Conservation (phyloP, 2,888 invertebrate genomes). For the Caenorhabditis doughertyi region DNA sequence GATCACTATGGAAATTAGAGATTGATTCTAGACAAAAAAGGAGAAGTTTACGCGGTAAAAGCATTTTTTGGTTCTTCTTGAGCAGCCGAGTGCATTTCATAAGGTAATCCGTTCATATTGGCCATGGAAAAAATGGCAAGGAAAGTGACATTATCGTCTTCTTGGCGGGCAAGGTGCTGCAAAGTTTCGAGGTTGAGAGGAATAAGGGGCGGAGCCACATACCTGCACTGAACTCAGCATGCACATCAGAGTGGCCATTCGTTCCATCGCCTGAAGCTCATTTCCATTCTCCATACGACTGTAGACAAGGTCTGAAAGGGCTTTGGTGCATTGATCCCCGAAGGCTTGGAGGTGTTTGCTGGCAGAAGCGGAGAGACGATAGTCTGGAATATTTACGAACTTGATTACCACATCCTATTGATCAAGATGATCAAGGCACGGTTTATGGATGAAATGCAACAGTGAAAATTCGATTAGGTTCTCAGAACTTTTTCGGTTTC, state of each 20-base stretch:
- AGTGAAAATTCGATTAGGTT: too few species aligned
- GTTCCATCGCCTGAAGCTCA: slow-evolving; percentile 42
- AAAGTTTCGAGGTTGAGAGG: slow-evolving; percentile 18
- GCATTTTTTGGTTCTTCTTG: neutral
- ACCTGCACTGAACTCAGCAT: slow-evolving; percentile 55
- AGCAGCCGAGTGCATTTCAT: slow-evolving; percentile 67
- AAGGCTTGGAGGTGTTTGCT: neutral
- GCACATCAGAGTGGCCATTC: slow-evolving; percentile 33
- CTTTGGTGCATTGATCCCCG: slow-evolving; percentile 18
- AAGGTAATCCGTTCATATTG: slow-evolving; percentile 67
- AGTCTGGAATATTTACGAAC: slow-evolving; percentile 48
- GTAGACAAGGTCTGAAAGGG: slow-evolving; percentile 37
- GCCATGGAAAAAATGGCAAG: slow-evolving; percentile 74
- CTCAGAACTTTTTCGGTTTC: too few species aligned
- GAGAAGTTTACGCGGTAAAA: neutral
- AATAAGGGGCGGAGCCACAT: too few species aligned
- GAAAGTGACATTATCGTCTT: slow-evolving; percentile 74
- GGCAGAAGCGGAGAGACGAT: slow-evolving; percentile 37
- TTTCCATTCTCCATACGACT: neutral
- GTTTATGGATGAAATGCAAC: too few species aligned
- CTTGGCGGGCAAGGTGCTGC: slow-evolving; percentile 67
- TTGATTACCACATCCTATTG: too few species aligned
- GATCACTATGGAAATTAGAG: too few species aligned
- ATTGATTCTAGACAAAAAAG: too few species aligned
- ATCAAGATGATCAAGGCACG: too few species aligned